Evolutionary conservation across 2,797 vertebrate genomes (phyloP).

Genomic region (Sebastes matsubarae): DNA sequence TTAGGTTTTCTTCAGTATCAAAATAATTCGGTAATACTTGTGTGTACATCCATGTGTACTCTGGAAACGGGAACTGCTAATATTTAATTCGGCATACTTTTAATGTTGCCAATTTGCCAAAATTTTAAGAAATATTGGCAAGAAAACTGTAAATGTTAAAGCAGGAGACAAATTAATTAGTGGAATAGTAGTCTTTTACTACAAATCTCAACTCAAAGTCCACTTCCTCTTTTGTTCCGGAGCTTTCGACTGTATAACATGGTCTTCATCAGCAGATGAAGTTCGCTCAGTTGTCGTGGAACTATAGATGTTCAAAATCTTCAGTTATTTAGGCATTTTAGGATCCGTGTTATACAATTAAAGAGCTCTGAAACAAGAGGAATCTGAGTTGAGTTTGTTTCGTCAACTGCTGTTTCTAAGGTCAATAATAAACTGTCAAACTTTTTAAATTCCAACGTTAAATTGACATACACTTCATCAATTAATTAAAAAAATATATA

Average conservation of each 20-base stretch:
- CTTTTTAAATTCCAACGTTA: too few relatives aligned
- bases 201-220: neutral
- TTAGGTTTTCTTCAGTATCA: too few relatives aligned
- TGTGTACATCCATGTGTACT: fast-evolving
- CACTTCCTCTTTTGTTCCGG: neutral
- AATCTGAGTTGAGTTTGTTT: neutral
- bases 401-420: neutral
- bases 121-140: too few relatives aligned
- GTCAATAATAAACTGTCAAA: too few relatives aligned
- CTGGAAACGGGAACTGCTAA: too few relatives aligned
- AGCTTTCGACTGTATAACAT: neutral
- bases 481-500: neutral
- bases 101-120: too few relatives aligned
- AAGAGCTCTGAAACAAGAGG: neutral
- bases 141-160: too few relatives aligned
- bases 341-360: neutral
- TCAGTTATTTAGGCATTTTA: neutral
- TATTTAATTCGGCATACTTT: too few relatives aligned
- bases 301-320: neutral
- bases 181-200: neutral
- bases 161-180: neutral
- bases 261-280: neutral
- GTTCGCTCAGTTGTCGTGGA: neutral
- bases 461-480: neutral
- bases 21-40: too few relatives aligned